Evolutionary conservation across 2,113 vertebrate species (phyloP).

Genomic region (Forbesichthys agassizii): DNA sequence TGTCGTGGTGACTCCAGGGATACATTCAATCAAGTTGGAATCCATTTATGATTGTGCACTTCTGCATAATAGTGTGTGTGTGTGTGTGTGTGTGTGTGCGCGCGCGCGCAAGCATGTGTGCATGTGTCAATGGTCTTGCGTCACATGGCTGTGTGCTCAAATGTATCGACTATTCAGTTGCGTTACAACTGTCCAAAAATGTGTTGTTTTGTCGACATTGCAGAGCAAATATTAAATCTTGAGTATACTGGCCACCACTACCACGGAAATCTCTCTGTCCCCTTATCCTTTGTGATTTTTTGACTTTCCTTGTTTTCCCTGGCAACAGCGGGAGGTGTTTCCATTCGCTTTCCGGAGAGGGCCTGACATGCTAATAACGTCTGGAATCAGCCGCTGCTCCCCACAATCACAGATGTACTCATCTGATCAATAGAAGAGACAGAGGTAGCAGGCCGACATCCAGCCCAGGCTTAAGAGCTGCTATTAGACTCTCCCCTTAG

Average conservation of each 20-base stretch:
- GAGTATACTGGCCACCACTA: not conserved
- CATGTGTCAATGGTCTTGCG: no score
- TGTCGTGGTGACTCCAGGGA: constrained; percentile 4
- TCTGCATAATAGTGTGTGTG: not conserved
- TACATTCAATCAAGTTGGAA: not conserved
- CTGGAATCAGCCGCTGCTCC: constrained; percentile 58
- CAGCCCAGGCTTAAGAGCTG: constrained; percentile 60
- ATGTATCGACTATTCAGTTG: no score
- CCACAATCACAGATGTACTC: constrained; percentile 46
- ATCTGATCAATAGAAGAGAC: constrained; percentile 65
- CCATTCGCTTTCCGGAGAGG: constrained; percentile 40
- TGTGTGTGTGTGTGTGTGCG: not conserved
- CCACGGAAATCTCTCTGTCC: not conserved
- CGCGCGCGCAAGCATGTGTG: no score
- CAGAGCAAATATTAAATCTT: not conserved
- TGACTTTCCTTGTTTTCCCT: constrained; percentile 23
- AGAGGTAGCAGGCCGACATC: constrained; percentile 60
- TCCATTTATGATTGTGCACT: not conserved
- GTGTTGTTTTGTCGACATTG: not conserved
- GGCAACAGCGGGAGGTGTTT: constrained; percentile 18
- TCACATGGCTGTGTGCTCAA: no score
- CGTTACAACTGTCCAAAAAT: not conserved
- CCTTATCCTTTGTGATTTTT: not conserved
- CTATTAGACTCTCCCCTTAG: constrained; percentile 45
- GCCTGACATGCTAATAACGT: constrained; percentile 47